A percentile compares a stretch with the other conserved stretches of the same genome.
These are phyloP conservation scores for Apteryx owenii DNA, from an alignment of 2,113 vertebrate species.

Conservation along the genomic window DNA sequence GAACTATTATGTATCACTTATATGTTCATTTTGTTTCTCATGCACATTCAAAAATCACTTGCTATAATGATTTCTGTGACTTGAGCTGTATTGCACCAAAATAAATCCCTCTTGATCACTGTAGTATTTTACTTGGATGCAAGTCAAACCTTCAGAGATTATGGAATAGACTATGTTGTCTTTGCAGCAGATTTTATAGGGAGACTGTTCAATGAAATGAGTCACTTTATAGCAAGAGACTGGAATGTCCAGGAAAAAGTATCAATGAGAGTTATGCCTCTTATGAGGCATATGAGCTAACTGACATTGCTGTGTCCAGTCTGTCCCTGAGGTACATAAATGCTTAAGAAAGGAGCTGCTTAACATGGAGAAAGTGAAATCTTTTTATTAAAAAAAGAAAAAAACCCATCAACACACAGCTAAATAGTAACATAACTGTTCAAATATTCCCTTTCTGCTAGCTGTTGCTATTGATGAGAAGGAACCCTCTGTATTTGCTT, in stretches of 20 bases:
- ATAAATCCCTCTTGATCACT: not conserved
- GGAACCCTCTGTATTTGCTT: not conserved
- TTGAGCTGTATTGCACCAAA: not conserved
- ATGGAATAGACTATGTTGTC: not conserved
- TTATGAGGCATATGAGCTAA: not conserved
- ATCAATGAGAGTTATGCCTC: not conserved
- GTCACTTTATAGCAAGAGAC: not conserved
- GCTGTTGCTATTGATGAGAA: not conserved
- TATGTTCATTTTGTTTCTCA: not conserved
- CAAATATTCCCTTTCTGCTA: accelerated
- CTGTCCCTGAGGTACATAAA: accelerated
- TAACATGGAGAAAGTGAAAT: not conserved
- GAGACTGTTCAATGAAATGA: not conserved
- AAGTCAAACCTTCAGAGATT: not conserved
- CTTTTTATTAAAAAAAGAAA: not conserved
- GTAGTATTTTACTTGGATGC: not conserved
- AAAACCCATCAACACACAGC: no score
- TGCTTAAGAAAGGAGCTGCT: not conserved
- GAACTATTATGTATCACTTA: not conserved
- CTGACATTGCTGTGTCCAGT: not conserved
- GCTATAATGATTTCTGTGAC: not conserved
- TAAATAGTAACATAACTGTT: not conserved
- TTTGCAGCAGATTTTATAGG: not conserved
- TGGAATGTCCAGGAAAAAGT: not conserved
- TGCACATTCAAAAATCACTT: not conserved